These are phyloP conservation scores for Epicampocera succincta DNA, from an alignment of 2,888 invertebrate genomes.

Conservation along the genomic window DNA sequence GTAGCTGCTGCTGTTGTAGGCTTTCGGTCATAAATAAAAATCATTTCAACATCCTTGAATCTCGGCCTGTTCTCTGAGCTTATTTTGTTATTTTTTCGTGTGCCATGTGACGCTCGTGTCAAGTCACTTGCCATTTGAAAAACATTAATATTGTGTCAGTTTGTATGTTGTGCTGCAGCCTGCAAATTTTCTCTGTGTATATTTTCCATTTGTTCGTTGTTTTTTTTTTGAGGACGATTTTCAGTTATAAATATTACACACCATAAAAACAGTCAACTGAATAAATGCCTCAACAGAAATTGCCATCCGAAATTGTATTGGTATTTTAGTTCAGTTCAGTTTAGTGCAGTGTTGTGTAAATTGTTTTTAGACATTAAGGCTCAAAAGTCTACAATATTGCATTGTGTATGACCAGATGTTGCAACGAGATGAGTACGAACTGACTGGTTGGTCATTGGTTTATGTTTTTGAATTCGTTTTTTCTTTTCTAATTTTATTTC, in stretches of 20 bases:
- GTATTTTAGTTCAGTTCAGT: slow-evolving; percentile 28
- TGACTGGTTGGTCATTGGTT: slow-evolving; percentile 51
- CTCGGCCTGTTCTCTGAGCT: slow-evolving; percentile 42
- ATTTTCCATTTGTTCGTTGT: background rate
- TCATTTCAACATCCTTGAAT: slow-evolving; percentile 64
- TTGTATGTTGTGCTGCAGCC: slow-evolving; percentile 6
- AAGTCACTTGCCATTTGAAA: slow-evolving; percentile 68
- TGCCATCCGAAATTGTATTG: slow-evolving; percentile 36
- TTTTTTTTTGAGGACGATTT: slow-evolving; percentile 12
- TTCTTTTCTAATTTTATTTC: slow-evolving; percentile 26
- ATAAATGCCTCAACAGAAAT: slow-evolving; percentile 45
- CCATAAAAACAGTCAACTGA: slow-evolving; percentile 50
- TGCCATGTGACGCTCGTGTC: slow-evolving; percentile 63
- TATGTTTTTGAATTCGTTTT: slow-evolving; percentile 19
- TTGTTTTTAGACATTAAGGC: slow-evolving; percentile 57
- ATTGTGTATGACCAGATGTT: slow-evolving; percentile 62
- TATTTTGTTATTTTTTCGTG: slow-evolving; percentile 11
- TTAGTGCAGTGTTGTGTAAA: slow-evolving; percentile 27
- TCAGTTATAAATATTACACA: slow-evolving; percentile 55
- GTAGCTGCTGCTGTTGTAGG: background rate
- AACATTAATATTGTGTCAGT: slow-evolving; percentile 65
- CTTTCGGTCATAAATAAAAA: slow-evolving; percentile 58
- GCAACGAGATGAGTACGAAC: slow-evolving; percentile 35
- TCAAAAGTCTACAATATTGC: slow-evolving; percentile 55
- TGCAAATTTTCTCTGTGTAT: slow-evolving; percentile 13